A percentile compares a stretch with the other conserved stretches of the same genome.
phyloP scores from a whole-genome alignment of 2,797 vertebrate species.

The Myoxocephalus aenaeus region DNA sequence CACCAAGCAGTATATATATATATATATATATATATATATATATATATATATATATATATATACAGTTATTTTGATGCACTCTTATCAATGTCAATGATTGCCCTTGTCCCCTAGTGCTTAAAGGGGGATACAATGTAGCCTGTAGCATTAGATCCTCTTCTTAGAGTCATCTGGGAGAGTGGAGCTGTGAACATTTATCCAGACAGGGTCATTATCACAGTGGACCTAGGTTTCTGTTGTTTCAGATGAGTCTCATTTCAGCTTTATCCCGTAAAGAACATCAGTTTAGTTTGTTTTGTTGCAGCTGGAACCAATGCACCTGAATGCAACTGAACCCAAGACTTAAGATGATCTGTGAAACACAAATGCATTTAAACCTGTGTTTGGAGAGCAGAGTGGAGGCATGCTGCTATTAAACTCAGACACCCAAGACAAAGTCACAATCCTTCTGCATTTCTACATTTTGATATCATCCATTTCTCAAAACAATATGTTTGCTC shows the following conservation, averaged over 20 bases:
- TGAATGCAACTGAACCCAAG: slow-evolving; percentile 13
- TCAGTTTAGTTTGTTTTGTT: slow-evolving; percentile 25
- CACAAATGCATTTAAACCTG: slow-evolving; percentile 23
- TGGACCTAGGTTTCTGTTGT: slow-evolving; percentile 39
- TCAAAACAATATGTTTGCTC: slow-evolving; percentile 50
- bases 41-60: slow-evolving; percentile 62
- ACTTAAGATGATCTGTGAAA: slow-evolving; percentile 40
- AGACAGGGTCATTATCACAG: slow-evolving; percentile 48
- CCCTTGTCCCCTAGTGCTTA: slow-evolving; percentile 52
- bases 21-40: slow-evolving; percentile 58
- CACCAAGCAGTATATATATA: slow-evolving; percentile 60
- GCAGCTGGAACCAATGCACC: slow-evolving; percentile 15
- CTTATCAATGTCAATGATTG: slow-evolving; percentile 57
- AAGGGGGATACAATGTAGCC: slow-evolving; percentile 72
- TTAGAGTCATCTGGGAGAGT: slow-evolving; percentile 39
- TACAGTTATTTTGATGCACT: slow-evolving; percentile 69
- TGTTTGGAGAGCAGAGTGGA: slow-evolving; percentile 35
- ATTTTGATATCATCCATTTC: slow-evolving; percentile 46
- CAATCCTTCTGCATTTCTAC: slow-evolving; percentile 40
- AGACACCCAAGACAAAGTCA: slow-evolving; percentile 35
- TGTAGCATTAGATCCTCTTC: slow-evolving; percentile 71
- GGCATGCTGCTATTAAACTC: slow-evolving; percentile 56
- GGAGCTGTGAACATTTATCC: slow-evolving; percentile 37
- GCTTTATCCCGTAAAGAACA: slow-evolving; percentile 49
- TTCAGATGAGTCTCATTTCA: slow-evolving; percentile 35